Evolutionary conservation across 1,140 invertebrate genomes (phyloP).

Genomic region (Periplaneta americana): DNA sequence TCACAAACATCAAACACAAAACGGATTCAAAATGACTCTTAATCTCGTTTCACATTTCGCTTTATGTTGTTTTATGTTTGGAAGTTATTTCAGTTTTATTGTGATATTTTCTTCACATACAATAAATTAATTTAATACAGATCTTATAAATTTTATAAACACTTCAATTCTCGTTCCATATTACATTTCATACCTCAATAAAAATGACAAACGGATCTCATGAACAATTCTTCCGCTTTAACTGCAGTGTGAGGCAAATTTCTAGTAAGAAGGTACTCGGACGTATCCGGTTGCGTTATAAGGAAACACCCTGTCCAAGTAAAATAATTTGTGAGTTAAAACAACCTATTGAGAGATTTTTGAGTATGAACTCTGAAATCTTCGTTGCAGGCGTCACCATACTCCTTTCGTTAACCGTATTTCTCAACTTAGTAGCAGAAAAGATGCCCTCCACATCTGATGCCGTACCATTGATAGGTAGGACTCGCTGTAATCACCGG

Average conservation of each 20-base stretch:
- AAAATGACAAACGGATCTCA: no score
- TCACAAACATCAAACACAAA: no score
- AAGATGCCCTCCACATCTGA: conserved; percentile 90
- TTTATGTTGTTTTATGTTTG: no score
- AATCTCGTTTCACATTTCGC: no score
- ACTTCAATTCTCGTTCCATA: no score
- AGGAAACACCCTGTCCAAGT: background rate
- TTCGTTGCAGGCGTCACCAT: conserved; percentile 96
- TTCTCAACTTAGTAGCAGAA: conserved; percentile 94
- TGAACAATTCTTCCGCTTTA: background rate
- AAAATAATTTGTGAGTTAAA: background rate
- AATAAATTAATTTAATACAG: no score
- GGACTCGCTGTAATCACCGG: background rate
- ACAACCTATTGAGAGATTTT: background rate
- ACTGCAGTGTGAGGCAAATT: background rate
- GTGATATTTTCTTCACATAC: no score
- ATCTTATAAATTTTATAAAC: no score
- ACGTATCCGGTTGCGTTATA: background rate
- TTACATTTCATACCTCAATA: no score
- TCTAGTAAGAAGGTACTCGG: background rate
- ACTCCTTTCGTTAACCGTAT: conserved; percentile 99
- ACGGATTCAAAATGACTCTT: no score
- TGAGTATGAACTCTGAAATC: background rate
- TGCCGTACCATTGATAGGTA: conserved; percentile 92
- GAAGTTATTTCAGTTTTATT: no score